phyloP scores from a whole-genome alignment of 2,888 invertebrate genomes.

The Drosophila paracracens region DNA sequence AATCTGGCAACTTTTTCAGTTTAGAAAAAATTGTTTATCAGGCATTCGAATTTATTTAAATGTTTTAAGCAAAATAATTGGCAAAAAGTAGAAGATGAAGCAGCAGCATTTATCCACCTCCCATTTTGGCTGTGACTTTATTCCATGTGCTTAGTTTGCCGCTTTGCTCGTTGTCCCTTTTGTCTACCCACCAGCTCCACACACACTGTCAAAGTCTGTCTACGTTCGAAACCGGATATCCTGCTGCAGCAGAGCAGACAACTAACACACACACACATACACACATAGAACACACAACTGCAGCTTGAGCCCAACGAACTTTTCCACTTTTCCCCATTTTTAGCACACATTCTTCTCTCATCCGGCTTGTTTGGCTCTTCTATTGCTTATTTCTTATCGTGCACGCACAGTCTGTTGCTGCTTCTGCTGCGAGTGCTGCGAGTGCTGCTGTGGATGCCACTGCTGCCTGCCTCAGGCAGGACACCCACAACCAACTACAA shows the following conservation, averaged over 20 bases:
- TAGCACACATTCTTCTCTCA: conserved; percentile 15
- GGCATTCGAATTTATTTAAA: conserved; percentile 9
- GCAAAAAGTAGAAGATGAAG: neutral
- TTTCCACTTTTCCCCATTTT: conserved; percentile 16
- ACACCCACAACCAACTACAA: conserved; percentile 28
- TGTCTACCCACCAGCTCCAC: neutral
- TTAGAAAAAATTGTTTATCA: neutral
- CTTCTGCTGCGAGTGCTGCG: conserved; percentile 19
- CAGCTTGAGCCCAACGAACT: conserved; percentile 45
- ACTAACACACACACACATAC: conserved; percentile 18
- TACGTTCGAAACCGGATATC: conserved; percentile 74
- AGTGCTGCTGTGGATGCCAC: neutral
- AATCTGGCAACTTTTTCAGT: neutral
- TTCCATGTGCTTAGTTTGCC: conserved; percentile 14
- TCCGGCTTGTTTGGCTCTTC: conserved; percentile 18
- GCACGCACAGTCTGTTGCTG: conserved; percentile 66
- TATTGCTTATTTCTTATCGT: conserved; percentile 61
- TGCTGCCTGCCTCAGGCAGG: conserved; percentile 18
- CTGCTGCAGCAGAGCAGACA: conserved; percentile 69
- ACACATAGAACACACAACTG: conserved; percentile 25
- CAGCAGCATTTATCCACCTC: conserved; percentile 4
- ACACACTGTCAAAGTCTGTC: conserved; percentile 48
- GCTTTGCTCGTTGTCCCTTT: conserved; percentile 8
- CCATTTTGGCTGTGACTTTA: conserved; percentile 2
- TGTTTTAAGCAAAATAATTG: conserved; percentile 14